Evolutionary conservation across 2,888 invertebrate species (phyloP).

Genomic region (Anodontia alba): DNA sequence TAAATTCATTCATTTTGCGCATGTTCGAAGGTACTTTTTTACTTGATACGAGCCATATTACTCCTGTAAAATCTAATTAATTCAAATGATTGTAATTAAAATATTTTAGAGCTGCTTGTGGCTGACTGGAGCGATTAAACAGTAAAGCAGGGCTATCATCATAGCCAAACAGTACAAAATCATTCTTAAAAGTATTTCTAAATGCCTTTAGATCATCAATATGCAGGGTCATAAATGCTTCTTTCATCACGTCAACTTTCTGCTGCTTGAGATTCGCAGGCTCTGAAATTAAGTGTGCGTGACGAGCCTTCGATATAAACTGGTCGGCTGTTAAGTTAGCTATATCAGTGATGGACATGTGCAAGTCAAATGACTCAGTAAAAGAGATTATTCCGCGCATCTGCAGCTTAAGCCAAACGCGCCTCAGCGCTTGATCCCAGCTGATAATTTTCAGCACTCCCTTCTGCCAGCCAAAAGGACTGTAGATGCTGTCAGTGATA

Average conservation of each 20-base stretch:
- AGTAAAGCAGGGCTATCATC: conserved; percentile 38
- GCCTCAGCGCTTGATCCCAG: conserved; percentile 49
- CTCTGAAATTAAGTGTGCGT: conserved; percentile 34
- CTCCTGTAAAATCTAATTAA: too few species aligned
- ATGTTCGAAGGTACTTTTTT: too few species aligned
- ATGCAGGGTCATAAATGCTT: conserved; percentile 47
- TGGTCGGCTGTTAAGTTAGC: conserved; percentile 23
- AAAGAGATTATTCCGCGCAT: conserved; percentile 46
- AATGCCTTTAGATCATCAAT: conserved; percentile 41
- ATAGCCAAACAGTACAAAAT: conserved; percentile 52
- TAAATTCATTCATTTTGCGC: too few species aligned
- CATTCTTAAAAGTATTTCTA: conserved; percentile 34
- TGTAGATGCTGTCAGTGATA: conserved; percentile 44
- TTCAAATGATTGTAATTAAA: conserved; percentile 4
- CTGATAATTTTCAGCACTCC: conserved; percentile 38
- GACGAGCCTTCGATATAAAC: conserved; percentile 43
- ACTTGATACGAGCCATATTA: too few species aligned
- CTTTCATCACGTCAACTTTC: conserved; percentile 35
- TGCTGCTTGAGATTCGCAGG: conserved; percentile 30
- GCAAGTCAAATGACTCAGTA: conserved; percentile 10
- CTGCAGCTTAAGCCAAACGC: conserved; percentile 58
- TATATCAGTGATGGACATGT: conserved; percentile 8
- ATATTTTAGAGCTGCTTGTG: background rate
- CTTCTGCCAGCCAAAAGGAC: conserved; percentile 50
- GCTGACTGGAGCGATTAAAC: conserved; percentile 4